Evolutionary conservation across 1,140 invertebrate genomes (phyloP).

Genomic region (Oedothorax gibbosus): DNA sequence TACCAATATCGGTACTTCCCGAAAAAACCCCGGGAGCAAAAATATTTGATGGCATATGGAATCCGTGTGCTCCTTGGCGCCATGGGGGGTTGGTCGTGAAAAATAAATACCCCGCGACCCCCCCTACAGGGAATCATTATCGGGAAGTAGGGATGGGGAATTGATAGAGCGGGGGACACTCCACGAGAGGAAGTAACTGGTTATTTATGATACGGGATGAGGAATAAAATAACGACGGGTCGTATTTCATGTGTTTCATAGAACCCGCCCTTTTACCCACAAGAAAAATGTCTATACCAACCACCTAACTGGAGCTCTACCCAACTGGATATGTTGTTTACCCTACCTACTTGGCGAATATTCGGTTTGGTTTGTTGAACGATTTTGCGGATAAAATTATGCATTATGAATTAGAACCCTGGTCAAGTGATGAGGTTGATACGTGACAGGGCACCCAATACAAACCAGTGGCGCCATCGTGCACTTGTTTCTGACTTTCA

Average conservation of each 20-base stretch:
- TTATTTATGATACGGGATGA: neutral
- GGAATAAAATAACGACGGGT: no score
- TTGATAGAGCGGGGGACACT: conserved; percentile 15
- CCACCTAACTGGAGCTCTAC: no score
- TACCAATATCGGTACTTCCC: conserved; percentile 16
- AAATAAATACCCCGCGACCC: conserved; percentile 39
- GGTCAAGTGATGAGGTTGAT: no score
- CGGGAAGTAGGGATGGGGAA: neutral
- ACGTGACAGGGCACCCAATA: no score
- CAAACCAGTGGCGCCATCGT: no score
- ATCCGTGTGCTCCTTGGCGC: conserved; percentile 27
- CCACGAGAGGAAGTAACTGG: conserved; percentile 3
- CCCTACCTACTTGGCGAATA: no score
- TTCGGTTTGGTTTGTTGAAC: no score
- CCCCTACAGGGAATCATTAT: conserved; percentile 18
- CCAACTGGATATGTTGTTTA: neutral
- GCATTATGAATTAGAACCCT: no score
- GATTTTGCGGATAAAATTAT: no score
- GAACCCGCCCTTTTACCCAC: no score
- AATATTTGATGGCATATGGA: conserved; percentile 56
- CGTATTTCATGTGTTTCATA: no score
- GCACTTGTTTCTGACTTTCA: no score
- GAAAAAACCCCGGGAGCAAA: conserved; percentile 13
- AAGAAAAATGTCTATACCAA: neutral
- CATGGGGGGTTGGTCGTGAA: conserved; percentile 20